Evolutionary conservation across 2,888 invertebrate species (phyloP), one percentile per base, ranked within the genome.

Genomic region (Drosophila flavopinicola): DNA sequence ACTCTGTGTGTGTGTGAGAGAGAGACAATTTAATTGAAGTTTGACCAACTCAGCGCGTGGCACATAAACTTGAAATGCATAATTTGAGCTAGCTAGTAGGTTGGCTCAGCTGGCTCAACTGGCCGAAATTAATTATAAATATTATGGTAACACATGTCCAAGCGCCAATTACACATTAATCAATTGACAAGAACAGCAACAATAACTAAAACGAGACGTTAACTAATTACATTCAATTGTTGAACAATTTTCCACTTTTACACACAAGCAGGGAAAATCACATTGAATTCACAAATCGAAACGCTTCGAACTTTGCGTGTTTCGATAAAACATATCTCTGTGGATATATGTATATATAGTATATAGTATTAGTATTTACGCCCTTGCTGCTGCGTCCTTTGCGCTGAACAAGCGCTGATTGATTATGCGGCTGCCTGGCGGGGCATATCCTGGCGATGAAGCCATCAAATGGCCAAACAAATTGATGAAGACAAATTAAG

Each of bases 21-120:
- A 57, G 66, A 54, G 75, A 83, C 83, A 82, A 61, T 82, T 75
- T 82, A 85, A 83, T 77, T 75, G 75, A 71, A 64, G 71, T 72
- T 73, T 68, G 58, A 68, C 58, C 73, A 73, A 73, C 47, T 59
- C 37, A 64, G 54, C 73, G 58, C 68, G 64, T 83, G 77, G 78
- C 79, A 79, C 77, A 72, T 79, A 80, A 79, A 83, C 80, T 79
- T 77, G 77, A 83, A 77, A 58, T 79, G 77, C 77, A 80, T 69
- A 77, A 64, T 60, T 75, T 63, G 52, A 27, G 29, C 27, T 35
- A 15, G 24, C 41, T 44, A n/a, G 32, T 27, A 17, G 25, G 27
- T 49, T 47, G 48, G n/a, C n/a, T n/a, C n/a, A n/a, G 11, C 11
- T 13, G 23, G 33, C 24, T 35, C n/a, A 68, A 64, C 35, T 69